These are phyloP conservation scores for Stegodyphus mimosarum DNA, from an alignment of 1,140 invertebrate species.

Conservation along the genomic window DNA sequence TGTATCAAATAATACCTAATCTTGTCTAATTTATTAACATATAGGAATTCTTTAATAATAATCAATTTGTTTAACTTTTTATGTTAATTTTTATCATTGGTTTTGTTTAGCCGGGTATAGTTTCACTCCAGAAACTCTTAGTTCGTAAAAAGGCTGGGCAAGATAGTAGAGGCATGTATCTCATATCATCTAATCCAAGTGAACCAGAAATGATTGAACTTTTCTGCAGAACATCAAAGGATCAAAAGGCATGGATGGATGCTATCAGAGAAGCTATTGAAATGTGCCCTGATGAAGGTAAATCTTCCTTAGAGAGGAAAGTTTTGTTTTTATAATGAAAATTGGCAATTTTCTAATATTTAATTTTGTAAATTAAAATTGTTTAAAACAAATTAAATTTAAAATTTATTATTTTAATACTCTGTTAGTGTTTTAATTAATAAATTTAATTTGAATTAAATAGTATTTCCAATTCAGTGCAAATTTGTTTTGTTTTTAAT, in stretches of 20 bases:
- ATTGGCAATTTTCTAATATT: not conserved
- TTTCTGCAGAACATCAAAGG: slow-evolving; percentile 87
- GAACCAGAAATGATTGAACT: slow-evolving; percentile 96
- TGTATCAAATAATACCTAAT: too few relatives aligned
- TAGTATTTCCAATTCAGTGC: not conserved
- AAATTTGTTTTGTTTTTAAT: not conserved
- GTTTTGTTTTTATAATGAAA: not conserved
- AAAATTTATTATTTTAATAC: not conserved
- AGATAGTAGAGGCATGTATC: slow-evolving; percentile 87
- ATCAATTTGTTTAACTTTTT: too few relatives aligned
- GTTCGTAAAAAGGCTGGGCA: slow-evolving; percentile 92
- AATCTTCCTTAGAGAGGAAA: not conserved
- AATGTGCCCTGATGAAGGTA: slow-evolving; percentile 71
- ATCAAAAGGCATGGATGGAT: slow-evolving; percentile 89
- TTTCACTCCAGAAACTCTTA: slow-evolving; percentile 88
- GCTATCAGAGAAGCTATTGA: slow-evolving; percentile 77
- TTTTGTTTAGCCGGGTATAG: slow-evolving; percentile 80
- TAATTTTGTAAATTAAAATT: not conserved
- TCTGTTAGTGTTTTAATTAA: not conserved
- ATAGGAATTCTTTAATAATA: too few relatives aligned
- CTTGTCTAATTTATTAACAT: too few relatives aligned
- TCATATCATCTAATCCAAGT: slow-evolving; percentile 82
- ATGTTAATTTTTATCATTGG: not conserved
- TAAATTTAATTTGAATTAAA: not conserved
- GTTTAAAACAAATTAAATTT: not conserved